Conservation (phyloP, 2,113 vertebrate species). For the Leuciscus idus region DNA sequence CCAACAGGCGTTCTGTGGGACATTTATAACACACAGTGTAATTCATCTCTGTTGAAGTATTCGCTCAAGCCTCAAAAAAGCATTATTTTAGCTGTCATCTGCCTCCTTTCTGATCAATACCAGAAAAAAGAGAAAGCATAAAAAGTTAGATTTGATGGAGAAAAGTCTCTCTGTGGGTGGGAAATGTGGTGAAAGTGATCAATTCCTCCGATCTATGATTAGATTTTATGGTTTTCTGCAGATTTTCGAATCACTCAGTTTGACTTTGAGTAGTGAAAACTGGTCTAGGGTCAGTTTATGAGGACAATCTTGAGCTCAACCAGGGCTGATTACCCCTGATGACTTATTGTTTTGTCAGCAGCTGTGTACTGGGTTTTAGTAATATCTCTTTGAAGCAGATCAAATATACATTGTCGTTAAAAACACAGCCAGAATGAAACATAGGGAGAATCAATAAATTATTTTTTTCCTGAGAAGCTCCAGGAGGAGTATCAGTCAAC, state of each 20-base stretch:
- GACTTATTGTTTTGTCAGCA: constrained; percentile 25
- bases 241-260: neutral
- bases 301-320: neutral
- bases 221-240: neutral
- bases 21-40: constrained; percentile 62
- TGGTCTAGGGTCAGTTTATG: neutral
- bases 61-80: constrained; percentile 54
- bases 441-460: neutral
- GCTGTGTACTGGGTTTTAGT: neutral
- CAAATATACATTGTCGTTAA: neutral
- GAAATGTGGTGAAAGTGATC: neutral
- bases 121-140: constrained; percentile 32
- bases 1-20: constrained; percentile 61
- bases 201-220: neutral
- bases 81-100: constrained; percentile 48
- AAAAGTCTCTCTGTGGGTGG: constrained; percentile 37
- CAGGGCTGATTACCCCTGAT: neutral
- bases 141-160: constrained; percentile 21
- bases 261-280: neutral
- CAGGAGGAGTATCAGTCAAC: no score
- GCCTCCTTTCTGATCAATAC: constrained; percentile 57
- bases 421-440: neutral
- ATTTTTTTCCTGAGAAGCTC: neutral
- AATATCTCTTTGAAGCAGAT: constrained; percentile 5
- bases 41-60: constrained; percentile 71